phyloP scores from a whole-genome alignment of 2,113 vertebrate genomes.

The Oncorhynchus keta region DNA sequence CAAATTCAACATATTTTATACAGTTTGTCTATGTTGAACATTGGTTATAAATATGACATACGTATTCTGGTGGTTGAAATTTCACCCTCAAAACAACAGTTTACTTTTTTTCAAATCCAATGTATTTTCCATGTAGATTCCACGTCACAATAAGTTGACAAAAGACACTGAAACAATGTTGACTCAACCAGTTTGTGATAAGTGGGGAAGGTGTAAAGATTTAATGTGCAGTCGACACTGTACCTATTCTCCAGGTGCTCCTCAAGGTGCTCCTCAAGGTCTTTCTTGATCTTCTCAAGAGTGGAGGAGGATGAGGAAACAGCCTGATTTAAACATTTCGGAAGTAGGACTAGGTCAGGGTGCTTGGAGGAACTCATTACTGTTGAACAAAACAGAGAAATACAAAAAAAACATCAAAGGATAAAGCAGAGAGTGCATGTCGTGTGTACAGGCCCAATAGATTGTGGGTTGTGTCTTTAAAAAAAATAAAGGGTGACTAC shows the following conservation, averaged over 20 bases:
- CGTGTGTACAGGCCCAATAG: neutral
- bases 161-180: no score
- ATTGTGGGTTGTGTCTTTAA: neutral
- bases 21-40: no score
- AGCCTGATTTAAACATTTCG: slow-evolving; percentile 72
- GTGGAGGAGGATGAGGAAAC: slow-evolving; percentile 74
- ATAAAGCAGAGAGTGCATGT: neutral
- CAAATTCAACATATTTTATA: no score
- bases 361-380: slow-evolving; percentile 75
- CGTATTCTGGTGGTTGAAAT: no score
- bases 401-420: neutral
- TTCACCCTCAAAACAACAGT: no score
- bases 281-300: slow-evolving; percentile 63
- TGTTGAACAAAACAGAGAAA: slow-evolving; percentile 46
- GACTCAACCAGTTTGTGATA: no score
- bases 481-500: slow-evolving; percentile 50
- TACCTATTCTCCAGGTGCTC: slow-evolving; percentile 64
- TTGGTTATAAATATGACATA: no score
- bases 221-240: slow-evolving; percentile 30
- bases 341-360: slow-evolving; percentile 82
- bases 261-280: slow-evolving; percentile 45
- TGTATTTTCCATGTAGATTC: no score
- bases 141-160: no score
- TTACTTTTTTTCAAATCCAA: no score
- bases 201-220: no score